These are phyloP conservation scores for Gambusia holbrooki DNA, from an alignment of 2,113 vertebrate genomes.

Conservation along the genomic window DNA sequence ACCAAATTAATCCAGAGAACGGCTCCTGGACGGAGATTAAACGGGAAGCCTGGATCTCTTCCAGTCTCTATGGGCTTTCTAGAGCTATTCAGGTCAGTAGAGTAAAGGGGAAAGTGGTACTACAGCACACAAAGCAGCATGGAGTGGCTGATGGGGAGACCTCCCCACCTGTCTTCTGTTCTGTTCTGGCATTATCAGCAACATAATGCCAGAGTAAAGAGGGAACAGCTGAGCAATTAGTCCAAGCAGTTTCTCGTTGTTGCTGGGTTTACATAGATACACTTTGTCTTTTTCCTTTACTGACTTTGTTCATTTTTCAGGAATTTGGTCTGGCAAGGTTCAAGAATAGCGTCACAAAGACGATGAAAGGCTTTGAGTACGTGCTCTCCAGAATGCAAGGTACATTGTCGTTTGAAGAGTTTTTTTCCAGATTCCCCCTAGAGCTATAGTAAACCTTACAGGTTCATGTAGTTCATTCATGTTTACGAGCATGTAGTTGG, in stretches of 20 bases:
- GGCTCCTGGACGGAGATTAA: slow-evolving; percentile 91
- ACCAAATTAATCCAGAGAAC: slow-evolving; percentile 88
- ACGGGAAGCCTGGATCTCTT: slow-evolving; percentile 96
- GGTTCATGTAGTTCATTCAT: neutral
- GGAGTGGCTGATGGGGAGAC: neutral
- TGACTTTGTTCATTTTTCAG: slow-evolving; percentile 70
- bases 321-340: slow-evolving; percentile 97
- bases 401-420: slow-evolving; percentile 57
- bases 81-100: slow-evolving; percentile 90
- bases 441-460: neutral
- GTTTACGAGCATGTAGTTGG: neutral
- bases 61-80: slow-evolving; percentile 90
- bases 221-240: slow-evolving; percentile 3
- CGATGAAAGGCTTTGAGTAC: slow-evolving; percentile 94
- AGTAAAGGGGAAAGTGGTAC: neutral
- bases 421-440: neutral
- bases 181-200: slow-evolving; percentile 18
- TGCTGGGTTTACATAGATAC: neutral
- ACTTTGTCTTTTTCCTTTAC: neutral
- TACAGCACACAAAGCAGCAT: too few relatives aligned
- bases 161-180: neutral
- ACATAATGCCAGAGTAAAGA: slow-evolving; percentile 21
- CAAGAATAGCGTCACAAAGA: slow-evolving; percentile 94
- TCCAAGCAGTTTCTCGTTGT: neutral
- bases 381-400: slow-evolving; percentile 95